These are phyloP conservation scores for Cyprinodon tularosa DNA, from an alignment of 2,113 vertebrate genomes.

Conservation along the genomic window DNA sequence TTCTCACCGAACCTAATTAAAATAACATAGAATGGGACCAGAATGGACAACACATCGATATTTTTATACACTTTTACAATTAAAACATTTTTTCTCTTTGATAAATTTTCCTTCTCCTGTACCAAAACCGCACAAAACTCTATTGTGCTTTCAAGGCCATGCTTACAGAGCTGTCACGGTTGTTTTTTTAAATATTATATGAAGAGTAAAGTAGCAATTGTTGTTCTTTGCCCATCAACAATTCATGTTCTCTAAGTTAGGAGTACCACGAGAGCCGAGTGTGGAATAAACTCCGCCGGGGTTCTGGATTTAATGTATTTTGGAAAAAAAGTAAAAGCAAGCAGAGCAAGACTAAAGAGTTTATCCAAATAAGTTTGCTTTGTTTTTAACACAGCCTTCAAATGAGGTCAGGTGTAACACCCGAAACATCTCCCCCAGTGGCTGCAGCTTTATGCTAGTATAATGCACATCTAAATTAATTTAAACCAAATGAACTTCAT, in stretches of 20 bases:
- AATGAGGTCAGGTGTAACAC: background rate
- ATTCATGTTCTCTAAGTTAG: slow-evolving; percentile 72
- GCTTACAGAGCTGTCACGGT: slow-evolving; percentile 31
- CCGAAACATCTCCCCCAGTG: background rate
- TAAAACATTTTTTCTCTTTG: slow-evolving; percentile 25
- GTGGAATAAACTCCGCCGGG: slow-evolving; percentile 21
- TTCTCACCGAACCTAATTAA: slow-evolving; percentile 62
- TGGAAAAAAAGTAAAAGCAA: slow-evolving; percentile 17
- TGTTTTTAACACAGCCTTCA: slow-evolving; percentile 4
- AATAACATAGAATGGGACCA: slow-evolving; percentile 34
- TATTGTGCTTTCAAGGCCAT: slow-evolving; percentile 45
- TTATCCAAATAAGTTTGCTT: slow-evolving; percentile 19
- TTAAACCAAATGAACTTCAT: slow-evolving; percentile 4
- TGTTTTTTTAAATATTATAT: slow-evolving; percentile 76
- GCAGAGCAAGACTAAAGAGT: slow-evolving; percentile 28
- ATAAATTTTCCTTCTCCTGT: slow-evolving; percentile 12
- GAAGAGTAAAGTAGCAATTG: slow-evolving; percentile 79
- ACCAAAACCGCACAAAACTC: slow-evolving; percentile 57
- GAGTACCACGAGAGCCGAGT: slow-evolving; percentile 52
- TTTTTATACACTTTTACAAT: slow-evolving; percentile 36
- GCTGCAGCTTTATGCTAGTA: background rate
- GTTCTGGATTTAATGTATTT: slow-evolving; percentile 37
- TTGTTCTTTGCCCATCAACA: slow-evolving; percentile 78
- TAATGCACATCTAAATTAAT: background rate
- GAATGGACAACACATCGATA: slow-evolving; percentile 40